Percentiles rank a stretch among this genome's conserved stretches.
Evolutionary conservation across 2,888 invertebrate species (phyloP).

Genomic region (Nycteola revayana): DNA sequence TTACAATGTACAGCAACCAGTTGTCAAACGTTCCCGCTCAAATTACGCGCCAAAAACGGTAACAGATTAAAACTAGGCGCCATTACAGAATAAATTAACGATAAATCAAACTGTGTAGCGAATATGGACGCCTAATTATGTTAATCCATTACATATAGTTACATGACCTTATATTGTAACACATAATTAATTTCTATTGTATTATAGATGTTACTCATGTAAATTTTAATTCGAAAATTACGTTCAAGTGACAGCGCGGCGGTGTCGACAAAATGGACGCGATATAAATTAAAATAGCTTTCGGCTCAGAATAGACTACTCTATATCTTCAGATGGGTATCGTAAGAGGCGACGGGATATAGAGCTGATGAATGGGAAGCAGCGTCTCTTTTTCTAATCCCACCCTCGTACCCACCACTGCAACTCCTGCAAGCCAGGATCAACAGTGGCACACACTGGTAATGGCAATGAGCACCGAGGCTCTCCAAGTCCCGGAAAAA

Average conservation of each 20-base stretch:
- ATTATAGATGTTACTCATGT: conserved; percentile 18
- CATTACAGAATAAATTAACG: conserved; percentile 26
- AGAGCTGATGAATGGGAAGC: no score
- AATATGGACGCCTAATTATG: conserved; percentile 30
- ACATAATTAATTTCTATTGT: conserved; percentile 25
- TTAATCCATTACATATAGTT: conserved; percentile 20
- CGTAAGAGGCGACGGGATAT: no score
- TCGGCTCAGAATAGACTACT: no score
- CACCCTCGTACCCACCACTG: no score
- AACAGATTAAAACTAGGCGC: conserved; percentile 31
- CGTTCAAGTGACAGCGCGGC: conserved; percentile 11
- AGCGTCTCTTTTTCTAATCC: no score
- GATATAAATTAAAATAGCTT: conserved; percentile 26
- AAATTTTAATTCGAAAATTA: conserved; percentile 17
- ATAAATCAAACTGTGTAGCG: conserved; percentile 24
- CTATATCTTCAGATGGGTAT: no score
- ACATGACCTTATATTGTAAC: conserved; percentile 22
- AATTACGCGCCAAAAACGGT: conserved; percentile 17
- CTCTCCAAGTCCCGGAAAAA: no score
- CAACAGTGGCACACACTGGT: no score
- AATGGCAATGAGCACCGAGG: no score
- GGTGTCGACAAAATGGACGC: no score
- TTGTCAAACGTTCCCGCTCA: conserved; percentile 3
- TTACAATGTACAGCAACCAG: no score
- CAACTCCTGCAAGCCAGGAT: no score